Evolutionary conservation across 2,797 vertebrate species (phyloP), one percentile per base, ranked within the genome.

Genomic region (Xerus rutilus): DNA sequence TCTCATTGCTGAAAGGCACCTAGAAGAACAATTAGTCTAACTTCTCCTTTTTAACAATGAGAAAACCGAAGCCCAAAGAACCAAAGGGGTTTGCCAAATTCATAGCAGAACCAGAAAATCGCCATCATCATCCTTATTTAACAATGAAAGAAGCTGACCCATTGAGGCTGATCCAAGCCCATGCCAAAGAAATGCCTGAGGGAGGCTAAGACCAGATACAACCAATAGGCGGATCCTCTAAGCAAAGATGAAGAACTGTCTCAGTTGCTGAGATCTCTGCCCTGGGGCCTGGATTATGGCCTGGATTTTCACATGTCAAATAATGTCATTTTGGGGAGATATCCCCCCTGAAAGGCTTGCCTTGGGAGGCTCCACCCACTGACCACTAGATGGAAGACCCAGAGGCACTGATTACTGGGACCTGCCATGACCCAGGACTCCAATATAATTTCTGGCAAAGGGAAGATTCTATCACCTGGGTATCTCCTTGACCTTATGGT

Each of bases 1-100:
- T 76, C 54, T 89, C 52, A 8, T 20, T 87, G 35, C 9, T 82
- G 43, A 59, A 73, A 92, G 57, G n/a, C 5, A 77, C 43, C 57
- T 47, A 10, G n/a, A 49, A 88, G 32, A 82, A 81, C 47, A 59
- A 85, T 39, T 54, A 62, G 35, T 52, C 21, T 28, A 89, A 45
- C 45, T 30, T 77, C 39, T 90, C 70, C 43, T 72, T 67, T 88
- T 93, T 82, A 89, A 47, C 57, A 81, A 28, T n/a, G 35, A 94
- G 47, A 30, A 96, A 93, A 69, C 32, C 7, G 52, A 92, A 82
- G 23, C 15, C 77, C 30, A 76, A 30, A 78, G n/a, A 69, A 89
- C 18, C 20, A 12, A 67, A 59, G 84, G 47, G 15, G 17, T 84
- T 83, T 77, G 65, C 35, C 79, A 70, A 81, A n/a, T 28, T 30